phyloP scores from a whole-genome alignment of 2,888 invertebrate genomes.

The Leptopterna dolabrata region DNA sequence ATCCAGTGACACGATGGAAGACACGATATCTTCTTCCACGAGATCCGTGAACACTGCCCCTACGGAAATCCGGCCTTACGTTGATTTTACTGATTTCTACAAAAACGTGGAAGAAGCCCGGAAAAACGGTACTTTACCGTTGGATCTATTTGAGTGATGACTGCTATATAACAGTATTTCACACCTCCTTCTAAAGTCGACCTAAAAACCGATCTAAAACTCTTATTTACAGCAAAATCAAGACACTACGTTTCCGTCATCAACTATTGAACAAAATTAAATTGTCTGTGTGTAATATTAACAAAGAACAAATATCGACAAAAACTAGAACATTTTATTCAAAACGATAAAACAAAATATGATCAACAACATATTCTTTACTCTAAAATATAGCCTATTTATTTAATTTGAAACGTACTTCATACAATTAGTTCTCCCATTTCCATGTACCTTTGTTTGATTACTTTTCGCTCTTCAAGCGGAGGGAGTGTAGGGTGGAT shows the following conservation, averaged over 20 bases:
- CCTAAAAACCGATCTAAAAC: too few species aligned
- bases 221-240: too few species aligned
- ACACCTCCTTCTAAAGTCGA: too few species aligned
- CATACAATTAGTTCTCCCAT: constrained; percentile 66
- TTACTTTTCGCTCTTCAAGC: constrained; percentile 37
- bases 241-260: too few species aligned
- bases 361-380: too few species aligned
- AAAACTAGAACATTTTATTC: background rate
- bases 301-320: background rate
- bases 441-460: constrained; percentile 65
- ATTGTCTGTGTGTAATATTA: too few species aligned
- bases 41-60: constrained; percentile 41
- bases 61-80: constrained; percentile 78
- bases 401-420: too few species aligned
- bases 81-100: constrained; percentile 86
- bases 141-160: constrained; percentile 5
- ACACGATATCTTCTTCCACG: constrained; percentile 55
- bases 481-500: constrained; percentile 26
- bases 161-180: too few species aligned
- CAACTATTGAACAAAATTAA: background rate
- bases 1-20: background rate
- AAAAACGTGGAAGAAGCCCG: constrained; percentile 77
- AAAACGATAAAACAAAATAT: background rate
- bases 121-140: constrained; percentile 75
- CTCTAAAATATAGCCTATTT: too few species aligned